Base-by-base conservation (phyloP, 2,113 vertebrate genomes). In the Brachirus orientalis region DNA sequence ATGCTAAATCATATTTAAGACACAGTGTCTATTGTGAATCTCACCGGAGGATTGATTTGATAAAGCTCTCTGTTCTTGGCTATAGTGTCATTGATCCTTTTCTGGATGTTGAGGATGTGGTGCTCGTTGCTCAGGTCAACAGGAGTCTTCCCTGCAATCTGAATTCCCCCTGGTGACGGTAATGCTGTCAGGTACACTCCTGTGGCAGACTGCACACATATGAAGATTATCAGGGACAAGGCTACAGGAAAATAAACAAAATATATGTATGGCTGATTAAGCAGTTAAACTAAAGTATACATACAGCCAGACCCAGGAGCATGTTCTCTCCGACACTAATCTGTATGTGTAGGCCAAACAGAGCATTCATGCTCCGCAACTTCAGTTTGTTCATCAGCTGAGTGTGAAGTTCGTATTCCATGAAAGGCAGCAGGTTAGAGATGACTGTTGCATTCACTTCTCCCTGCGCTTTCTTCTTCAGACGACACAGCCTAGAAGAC, bases 341-440 rank as follows among this genome's bases (percentile, higher is more conserved):
- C 89, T 99, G 96, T 79, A 99, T 96, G 71, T 94, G 93, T 4
- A 99, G 89, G 10, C 98, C 97, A 69, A 99, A 99, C 57, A 99
- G 88, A 0, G 96, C 95, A 1, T 99, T 99, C 98, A 99, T 99
- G 79, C 94, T 95, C 22, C 95, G 95, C 62, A 99, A 91, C 70
- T 99, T 99, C 41, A 99, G 92, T 40, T 99, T 99, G 90, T 98
- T 99, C 96, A 99, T 97, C 69, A 99, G 92, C 59, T 99, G 98
- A 0, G 97, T 99, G 89, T 99, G 98, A 9, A 99, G 92, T 87
- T 99, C 98, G 11, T 99, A 99, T 69, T 99, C 98, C 95, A 99
- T 97, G 82, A 99, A 99, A 3, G 98, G 98, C 74, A 99, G 68
- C 59, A 98, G 92, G 88, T 97, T 99, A 75, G 97, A 98, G 85